Evolutionary conservation across 1,140 invertebrate species (phyloP).

Genomic region (Aphaenogaster ashmeadi): DNA sequence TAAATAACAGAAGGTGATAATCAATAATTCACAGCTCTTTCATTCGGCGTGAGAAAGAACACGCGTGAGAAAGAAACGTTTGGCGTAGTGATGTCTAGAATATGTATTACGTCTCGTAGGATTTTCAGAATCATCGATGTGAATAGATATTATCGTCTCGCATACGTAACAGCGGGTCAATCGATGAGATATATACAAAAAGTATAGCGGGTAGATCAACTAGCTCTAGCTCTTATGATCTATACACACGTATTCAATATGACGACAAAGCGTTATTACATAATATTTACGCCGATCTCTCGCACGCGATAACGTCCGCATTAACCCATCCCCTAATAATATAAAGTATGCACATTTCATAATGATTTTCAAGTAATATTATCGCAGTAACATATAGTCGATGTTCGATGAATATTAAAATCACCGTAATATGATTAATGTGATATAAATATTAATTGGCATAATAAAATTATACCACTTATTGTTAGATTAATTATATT

Average conservation of each 20-base stretch:
- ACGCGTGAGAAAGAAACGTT: not conserved
- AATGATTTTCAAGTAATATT: not conserved
- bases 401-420: not conserved
- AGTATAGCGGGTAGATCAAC: constrained; percentile 16
- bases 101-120: not conserved
- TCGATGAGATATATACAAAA: constrained; percentile 22
- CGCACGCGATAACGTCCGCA: not conserved
- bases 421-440: not conserved
- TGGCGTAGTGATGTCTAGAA: not conserved
- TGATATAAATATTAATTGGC: not conserved
- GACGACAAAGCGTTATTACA: not conserved
- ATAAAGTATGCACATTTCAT: not conserved
- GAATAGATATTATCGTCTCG: not conserved
- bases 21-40: constrained; percentile 15
- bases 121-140: constrained; percentile 27
- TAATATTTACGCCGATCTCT: not conserved
- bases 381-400: not conserved
- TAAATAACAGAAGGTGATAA: constrained; percentile 7
- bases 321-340: not conserved
- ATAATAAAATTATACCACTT: not conserved
- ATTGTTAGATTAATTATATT: not conserved
- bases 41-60: not conserved
- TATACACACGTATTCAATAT: not conserved
- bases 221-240: not conserved
- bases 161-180: constrained; percentile 10